phyloP scores from a whole-genome alignment of 2,888 invertebrate genomes.

The Galeopsomyia nigrocyanea region DNA sequence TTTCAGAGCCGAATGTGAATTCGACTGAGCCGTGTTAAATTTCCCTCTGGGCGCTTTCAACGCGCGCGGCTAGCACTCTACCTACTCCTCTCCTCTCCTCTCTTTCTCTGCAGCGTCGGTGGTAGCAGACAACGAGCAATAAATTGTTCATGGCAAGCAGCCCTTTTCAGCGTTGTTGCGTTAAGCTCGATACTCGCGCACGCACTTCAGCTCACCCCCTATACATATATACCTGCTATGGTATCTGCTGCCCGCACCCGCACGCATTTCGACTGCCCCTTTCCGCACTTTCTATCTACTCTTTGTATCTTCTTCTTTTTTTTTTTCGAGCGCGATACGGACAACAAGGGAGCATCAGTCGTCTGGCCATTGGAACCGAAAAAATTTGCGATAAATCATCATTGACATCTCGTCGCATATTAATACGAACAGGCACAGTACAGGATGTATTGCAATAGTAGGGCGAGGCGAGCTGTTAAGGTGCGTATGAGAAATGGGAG shows the following conservation, averaged over 20 bases:
- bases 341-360: slow-evolving; percentile 9
- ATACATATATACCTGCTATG: not conserved
- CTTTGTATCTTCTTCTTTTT: not conserved
- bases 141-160: slow-evolving; percentile 47
- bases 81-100: not conserved
- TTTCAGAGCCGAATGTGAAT: slow-evolving; percentile 11
- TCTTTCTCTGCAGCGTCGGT: not conserved
- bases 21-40: no score
- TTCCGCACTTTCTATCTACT: not conserved
- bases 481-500: no score
- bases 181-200: not conserved
- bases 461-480: no score
- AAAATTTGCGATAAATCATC: slow-evolving; percentile 48
- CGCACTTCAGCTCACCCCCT: not conserved
- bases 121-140: slow-evolving; percentile 45
- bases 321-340: slow-evolving; percentile 12
- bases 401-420: not conserved
- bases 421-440: not conserved
- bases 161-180: slow-evolving; percentile 14
- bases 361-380: slow-evolving; percentile 23
- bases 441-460: not conserved
- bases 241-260: not conserved
- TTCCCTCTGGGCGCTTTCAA: no score
- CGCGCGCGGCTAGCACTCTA: slow-evolving; percentile 1
- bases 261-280: not conserved